Evolutionary conservation across 2,797 vertebrate species (phyloP).

Genomic region (Malacoraja senta): DNA sequence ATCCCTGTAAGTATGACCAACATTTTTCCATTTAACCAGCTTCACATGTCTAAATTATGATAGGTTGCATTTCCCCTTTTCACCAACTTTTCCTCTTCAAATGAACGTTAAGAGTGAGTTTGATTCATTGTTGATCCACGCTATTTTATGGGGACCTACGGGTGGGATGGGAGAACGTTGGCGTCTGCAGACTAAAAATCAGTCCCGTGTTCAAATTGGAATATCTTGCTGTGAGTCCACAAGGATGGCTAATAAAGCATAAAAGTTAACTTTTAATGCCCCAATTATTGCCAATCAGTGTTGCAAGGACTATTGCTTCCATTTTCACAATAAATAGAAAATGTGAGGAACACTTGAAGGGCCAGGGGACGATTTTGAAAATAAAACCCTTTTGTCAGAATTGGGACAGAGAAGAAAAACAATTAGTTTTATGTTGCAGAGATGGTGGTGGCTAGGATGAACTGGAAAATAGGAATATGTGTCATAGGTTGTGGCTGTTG

Average conservation of each 20-base stretch:
- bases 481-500: too few species aligned
- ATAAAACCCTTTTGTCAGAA: too few species aligned
- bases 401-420: too few species aligned
- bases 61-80: neutral
- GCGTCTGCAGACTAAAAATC: neutral
- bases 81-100: neutral
- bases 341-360: too few species aligned
- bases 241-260: neutral
- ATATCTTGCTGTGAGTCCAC: neutral
- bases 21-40: neutral
- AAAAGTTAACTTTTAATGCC: too few species aligned
- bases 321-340: too few species aligned
- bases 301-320: too few species aligned
- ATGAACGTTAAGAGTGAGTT: neutral
- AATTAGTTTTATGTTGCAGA: too few species aligned
- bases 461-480: too few species aligned
- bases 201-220: neutral
- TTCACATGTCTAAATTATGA: neutral
- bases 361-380: too few species aligned
- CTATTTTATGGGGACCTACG: neutral
- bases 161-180: neutral
- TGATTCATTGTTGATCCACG: neutral
- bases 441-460: too few species aligned
- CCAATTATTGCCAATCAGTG: too few species aligned
- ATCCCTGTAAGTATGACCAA: conserved; percentile 60